Conservation (phyloP, 2,888 invertebrate species). For the Listrodromus nycthemerus region DNA sequence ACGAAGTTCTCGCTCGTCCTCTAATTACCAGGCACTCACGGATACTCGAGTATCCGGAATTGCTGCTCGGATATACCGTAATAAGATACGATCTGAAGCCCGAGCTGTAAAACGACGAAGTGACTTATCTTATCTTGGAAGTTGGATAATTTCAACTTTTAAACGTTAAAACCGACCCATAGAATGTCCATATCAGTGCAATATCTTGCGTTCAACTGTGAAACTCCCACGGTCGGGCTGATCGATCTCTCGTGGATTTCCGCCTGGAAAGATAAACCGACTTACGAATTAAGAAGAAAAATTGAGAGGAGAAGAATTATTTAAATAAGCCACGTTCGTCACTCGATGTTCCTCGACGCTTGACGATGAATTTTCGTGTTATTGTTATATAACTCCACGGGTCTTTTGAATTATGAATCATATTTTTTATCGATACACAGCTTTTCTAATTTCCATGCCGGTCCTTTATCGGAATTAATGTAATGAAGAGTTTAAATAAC, state of each 20-base stretch:
- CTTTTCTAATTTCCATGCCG: neutral
- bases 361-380: neutral
- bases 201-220: neutral
- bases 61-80: neutral
- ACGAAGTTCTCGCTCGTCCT: conserved; percentile 4
- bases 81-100: conserved; percentile 23
- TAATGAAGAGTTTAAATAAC: neutral
- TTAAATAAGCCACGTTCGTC: neutral
- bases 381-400: neutral
- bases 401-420: neutral
- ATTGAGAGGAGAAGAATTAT: neutral
- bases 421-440: neutral
- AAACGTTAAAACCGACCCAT: neutral
- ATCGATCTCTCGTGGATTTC: conserved; percentile 18
- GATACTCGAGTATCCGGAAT: conserved; percentile 2
- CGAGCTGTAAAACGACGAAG: conserved; percentile 14
- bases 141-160: conserved; percentile 11
- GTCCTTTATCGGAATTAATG: neutral
- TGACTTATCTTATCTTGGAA: conserved; percentile 18
- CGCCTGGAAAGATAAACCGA: neutral
- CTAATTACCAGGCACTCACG: conserved; percentile 5
- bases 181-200: conserved; percentile 3
- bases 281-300: neutral
- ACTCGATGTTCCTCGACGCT: neutral
- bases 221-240: neutral